A percentile compares a stretch with the other conserved stretches of the same genome.
Evolutionary conservation across 2,888 invertebrate genomes (phyloP).

Genomic region (Mimas tiliae): DNA sequence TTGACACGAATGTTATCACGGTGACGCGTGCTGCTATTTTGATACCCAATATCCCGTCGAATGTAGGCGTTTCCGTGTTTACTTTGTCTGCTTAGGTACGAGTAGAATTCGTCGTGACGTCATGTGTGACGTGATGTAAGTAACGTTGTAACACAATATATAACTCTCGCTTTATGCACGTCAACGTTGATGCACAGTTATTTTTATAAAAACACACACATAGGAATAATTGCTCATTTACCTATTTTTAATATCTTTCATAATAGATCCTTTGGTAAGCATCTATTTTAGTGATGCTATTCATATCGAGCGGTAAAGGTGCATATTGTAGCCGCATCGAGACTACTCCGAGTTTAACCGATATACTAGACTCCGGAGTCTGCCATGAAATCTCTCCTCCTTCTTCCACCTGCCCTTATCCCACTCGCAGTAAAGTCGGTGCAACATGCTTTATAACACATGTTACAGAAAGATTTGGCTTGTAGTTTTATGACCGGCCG

Average conservation of each 20-base stretch:
- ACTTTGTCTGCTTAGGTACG: slow-evolving; percentile 23
- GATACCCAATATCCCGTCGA: slow-evolving; percentile 21
- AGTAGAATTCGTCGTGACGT: slow-evolving; percentile 18
- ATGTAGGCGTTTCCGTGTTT: slow-evolving; percentile 28
- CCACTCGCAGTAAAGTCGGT: no score
- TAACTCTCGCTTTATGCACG: slow-evolving; percentile 1
- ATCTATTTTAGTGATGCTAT: not conserved
- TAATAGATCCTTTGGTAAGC: not conserved
- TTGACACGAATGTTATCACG: slow-evolving; percentile 23
- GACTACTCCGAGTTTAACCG: not conserved
- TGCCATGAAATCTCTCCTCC: no score
- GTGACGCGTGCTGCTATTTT: slow-evolving; percentile 28
- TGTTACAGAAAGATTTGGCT: no score
- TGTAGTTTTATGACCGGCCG: no score
- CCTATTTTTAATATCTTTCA: not conserved
- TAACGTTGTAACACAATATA: slow-evolving; percentile 3
- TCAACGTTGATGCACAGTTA: slow-evolving; percentile 12
- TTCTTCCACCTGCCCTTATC: no score
- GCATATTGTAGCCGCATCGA: not conserved
- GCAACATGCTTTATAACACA: no score
- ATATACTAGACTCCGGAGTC: not conserved
- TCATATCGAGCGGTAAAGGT: not conserved
- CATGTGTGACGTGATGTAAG: slow-evolving; percentile 18
- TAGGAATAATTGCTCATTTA: not conserved
- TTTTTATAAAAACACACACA: not conserved